Evolutionary conservation across 1,140 invertebrate species (phyloP).

Genomic region (Scaptomyza graminum): DNA sequence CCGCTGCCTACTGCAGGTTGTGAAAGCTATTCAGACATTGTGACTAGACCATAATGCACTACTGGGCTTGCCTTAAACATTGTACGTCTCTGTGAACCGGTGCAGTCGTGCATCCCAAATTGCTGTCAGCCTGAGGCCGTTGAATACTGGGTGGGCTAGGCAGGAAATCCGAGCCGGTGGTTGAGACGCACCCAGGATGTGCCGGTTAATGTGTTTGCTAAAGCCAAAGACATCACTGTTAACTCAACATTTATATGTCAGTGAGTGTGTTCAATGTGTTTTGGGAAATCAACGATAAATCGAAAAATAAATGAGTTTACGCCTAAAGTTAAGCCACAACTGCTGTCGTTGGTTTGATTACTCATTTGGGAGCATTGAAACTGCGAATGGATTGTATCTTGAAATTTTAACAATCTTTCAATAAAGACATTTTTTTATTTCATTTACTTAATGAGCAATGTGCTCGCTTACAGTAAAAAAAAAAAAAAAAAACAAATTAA

Average conservation of each 20-base stretch:
- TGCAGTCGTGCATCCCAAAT: constrained; percentile 79
- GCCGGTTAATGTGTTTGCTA: constrained; percentile 69
- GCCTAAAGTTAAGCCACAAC: constrained; percentile 40
- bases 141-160: constrained; percentile 38
- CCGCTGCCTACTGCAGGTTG: too few species aligned
- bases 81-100: constrained; percentile 49
- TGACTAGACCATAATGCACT: constrained; percentile 3
- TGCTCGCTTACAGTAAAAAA: too few species aligned
- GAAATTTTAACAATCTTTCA: too few species aligned
- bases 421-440: not conserved
- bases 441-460: not conserved
- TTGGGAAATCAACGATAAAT: constrained; percentile 74
- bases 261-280: constrained; percentile 53
- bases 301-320: constrained; percentile 66
- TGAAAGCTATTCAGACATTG: not conserved
- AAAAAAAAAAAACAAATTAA: constrained; percentile 51
- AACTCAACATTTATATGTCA: constrained; percentile 45
- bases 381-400: not conserved
- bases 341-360: constrained; percentile 49
- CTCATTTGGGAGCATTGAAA: constrained; percentile 55
- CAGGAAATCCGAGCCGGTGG: constrained; percentile 46
- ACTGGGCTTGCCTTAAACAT: constrained; percentile 46
- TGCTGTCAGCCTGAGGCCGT: constrained; percentile 47
- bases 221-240: constrained; percentile 49
- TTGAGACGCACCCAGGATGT: constrained; percentile 61